Base-by-base conservation (phyloP, 2,113 vertebrate genomes). In the Tragelaphus imberbis region DNA sequence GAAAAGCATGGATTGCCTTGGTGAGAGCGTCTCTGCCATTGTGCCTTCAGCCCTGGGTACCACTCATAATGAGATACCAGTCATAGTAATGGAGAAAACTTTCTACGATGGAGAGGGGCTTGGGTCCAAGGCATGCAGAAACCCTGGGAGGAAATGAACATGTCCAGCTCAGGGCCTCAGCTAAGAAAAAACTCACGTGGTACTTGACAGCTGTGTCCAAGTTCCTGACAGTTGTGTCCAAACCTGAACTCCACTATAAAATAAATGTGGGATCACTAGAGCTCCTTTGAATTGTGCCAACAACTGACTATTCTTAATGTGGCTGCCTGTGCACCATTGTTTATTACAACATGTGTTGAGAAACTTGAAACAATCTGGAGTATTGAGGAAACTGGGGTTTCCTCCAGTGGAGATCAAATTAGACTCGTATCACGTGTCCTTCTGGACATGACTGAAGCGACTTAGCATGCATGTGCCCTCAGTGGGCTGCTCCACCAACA, bases 201-300 rank as follows among this genome's bases (percentile, higher is more conserved):
- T 77, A 80, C 55, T 36, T 58, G 40, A 65, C 0, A 65, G 9
- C 4, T 53, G 47, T 27, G 11, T 47, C 82, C 36, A 61, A 36
- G n/a, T 49, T 47, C 33, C 47, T 12, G 1, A 49, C 49, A 2
- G 49, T 49, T 49, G 49, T 49, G 49, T 49, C 49, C 49, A 49
- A 84, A 59, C n/a, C 9, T 80, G 13, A 95, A 93, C 55, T 87
- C 6, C 23, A 96, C 36, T 33, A 84, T 68, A 5, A 47, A 81
- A 25, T 81, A 47, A 82, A 77, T 63, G 7, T 55, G 44, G 82
- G 19, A 30, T 13, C 33, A 15, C 75, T 84, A 71, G 89, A 80
- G 87, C 1, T 53, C 49, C 13, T 85, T 30, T 88, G 36, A 81
- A 84, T 65, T 80, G 4, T 61, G n/a, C 28, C 30, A 82, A 91